Evolutionary conservation across 2,888 invertebrate genomes (phyloP).

Genomic region (Tortrix viridana): DNA sequence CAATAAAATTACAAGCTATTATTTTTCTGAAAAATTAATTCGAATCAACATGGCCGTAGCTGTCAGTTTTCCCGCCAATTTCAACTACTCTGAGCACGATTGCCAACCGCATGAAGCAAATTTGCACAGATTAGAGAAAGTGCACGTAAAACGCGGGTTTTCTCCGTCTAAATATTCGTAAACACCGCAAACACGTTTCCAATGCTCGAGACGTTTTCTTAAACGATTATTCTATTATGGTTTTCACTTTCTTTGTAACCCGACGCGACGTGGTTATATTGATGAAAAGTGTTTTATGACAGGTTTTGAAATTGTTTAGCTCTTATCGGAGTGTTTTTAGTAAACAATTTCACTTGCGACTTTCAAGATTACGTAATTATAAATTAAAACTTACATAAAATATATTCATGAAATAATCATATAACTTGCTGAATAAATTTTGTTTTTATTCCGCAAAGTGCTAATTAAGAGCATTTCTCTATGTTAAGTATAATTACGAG

Average conservation of each 20-base stretch:
- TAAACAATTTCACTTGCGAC: too few relatives aligned
- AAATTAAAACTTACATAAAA: too few relatives aligned
- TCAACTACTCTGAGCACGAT: slow-evolving; percentile 13
- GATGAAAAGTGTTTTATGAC: background rate
- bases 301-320: background rate
- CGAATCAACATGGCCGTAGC: background rate
- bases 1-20: background rate
- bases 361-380: too few relatives aligned
- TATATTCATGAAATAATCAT: background rate
- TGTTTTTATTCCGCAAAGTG: background rate
- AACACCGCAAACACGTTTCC: slow-evolving; percentile 51
- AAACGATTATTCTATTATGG: slow-evolving; percentile 44
- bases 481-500: slow-evolving; percentile 10
- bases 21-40: background rate
- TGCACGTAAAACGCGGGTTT: slow-evolving; percentile 39
- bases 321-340: too few relatives aligned
- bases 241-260: slow-evolving; percentile 55
- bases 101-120: slow-evolving; percentile 34
- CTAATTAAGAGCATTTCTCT: slow-evolving; percentile 16
- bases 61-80: slow-evolving; percentile 20
- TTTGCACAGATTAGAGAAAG: slow-evolving; percentile 37
- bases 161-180: slow-evolving; percentile 39
- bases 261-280: slow-evolving; percentile 22
- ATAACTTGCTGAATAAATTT: background rate
- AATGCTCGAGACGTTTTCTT: slow-evolving; percentile 48